phyloP scores from a whole-genome alignment of 2,113 vertebrate genomes.

The Cyprinodon tularosa region DNA sequence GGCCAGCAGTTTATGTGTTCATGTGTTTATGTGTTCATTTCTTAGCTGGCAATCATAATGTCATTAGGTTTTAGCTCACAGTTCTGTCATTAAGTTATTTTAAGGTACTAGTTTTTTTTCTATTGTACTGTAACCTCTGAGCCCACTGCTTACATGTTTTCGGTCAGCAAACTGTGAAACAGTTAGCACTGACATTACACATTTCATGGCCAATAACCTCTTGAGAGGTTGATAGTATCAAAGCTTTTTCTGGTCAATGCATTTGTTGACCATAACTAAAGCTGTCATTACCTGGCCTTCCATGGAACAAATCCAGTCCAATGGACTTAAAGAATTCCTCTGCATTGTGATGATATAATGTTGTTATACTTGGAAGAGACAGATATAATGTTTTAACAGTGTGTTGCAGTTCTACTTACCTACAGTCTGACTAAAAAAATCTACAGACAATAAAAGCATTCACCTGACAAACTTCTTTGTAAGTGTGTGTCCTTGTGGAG shows the following conservation, averaged over 20 bases:
- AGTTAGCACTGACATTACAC: not conserved
- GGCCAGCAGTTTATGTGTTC: not conserved
- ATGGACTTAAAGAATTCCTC: conserved; percentile 5
- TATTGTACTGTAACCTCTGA: not conserved
- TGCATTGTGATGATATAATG: not conserved
- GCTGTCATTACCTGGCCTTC: not conserved
- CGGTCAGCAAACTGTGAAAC: not conserved
- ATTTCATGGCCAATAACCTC: too few relatives aligned
- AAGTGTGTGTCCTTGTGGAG: conserved; percentile 7
- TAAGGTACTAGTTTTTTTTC: not conserved
- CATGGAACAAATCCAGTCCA: not conserved
- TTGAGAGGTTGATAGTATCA: not conserved
- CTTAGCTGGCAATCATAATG: not conserved
- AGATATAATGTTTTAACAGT: conserved; percentile 8
- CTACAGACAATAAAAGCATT: not conserved
- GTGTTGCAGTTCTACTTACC: not conserved
- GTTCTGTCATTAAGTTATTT: not conserved
- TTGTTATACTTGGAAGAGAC: not conserved
- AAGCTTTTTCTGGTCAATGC: not conserved
- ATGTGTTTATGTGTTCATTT: conserved; percentile 1
- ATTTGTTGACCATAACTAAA: conserved; percentile 4
- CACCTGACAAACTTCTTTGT: not conserved
- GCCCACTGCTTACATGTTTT: not conserved
- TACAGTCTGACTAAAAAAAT: not conserved
- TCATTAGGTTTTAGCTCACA: not conserved